Conservation (phyloP, 35 echinoderm and acorn worm species). For the Lytechinus pictus region DNA sequence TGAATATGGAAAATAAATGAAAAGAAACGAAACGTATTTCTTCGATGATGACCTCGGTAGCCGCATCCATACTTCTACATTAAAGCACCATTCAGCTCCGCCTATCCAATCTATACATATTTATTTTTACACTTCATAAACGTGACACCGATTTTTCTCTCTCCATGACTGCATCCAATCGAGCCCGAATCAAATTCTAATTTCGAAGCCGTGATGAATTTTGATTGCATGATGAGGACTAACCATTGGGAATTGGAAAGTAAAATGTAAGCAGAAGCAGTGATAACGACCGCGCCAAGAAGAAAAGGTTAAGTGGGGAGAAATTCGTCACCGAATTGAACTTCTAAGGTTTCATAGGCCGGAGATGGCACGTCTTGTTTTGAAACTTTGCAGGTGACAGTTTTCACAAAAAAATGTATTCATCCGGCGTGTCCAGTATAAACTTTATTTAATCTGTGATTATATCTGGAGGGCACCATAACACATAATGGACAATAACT, state of each 20-base stretch:
- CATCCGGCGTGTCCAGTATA: background rate
- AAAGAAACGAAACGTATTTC: too few species aligned
- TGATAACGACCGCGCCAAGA: background rate
- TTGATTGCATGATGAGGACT: background rate
- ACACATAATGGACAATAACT: too few species aligned
- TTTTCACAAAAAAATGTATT: background rate
- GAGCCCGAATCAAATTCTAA: conserved; percentile 11
- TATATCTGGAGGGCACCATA: too few species aligned
- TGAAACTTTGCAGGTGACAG: conserved; percentile 10
- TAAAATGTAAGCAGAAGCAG: background rate
- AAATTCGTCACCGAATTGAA: conserved; percentile 12
- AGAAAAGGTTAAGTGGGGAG: conserved; percentile 8
- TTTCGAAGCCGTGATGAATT: conserved; percentile 11
- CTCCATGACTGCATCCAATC: background rate
- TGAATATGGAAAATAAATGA: too few species aligned
- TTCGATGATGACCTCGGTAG: too few species aligned
- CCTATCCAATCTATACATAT: conserved; percentile 18
- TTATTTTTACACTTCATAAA: background rate
- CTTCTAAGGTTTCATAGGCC: background rate
- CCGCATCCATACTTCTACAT: background rate
- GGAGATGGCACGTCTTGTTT: background rate
- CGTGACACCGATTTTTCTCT: conserved; percentile 8
- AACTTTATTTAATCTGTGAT: too few species aligned
- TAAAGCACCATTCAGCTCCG: background rate
- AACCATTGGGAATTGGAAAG: background rate